These are phyloP conservation scores for Isurus oxyrinchus DNA, from an alignment of 2,113 vertebrate species.

Conservation along the genomic window DNA sequence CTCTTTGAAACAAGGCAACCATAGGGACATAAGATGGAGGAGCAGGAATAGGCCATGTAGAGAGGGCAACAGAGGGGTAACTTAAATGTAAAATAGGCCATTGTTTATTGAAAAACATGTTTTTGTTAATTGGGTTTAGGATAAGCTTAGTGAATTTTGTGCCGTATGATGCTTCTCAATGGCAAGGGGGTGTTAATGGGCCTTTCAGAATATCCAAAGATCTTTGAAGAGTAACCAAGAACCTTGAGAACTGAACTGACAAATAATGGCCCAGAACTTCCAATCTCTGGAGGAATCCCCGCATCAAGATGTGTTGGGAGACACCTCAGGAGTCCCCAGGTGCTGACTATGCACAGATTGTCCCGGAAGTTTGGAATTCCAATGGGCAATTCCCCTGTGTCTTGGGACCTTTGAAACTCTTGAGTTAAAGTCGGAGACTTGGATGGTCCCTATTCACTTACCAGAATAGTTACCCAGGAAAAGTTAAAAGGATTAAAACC, in stretches of 20 bases:
- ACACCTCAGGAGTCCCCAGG: no score
- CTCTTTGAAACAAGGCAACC: background rate
- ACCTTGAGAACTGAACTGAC: background rate
- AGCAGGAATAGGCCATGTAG: background rate
- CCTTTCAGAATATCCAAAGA: background rate
- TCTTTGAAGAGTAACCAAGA: background rate
- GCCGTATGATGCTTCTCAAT: background rate
- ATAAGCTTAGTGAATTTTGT: background rate
- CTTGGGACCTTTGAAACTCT: no score
- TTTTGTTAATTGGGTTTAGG: slow-evolving; percentile 6
- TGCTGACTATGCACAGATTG: no score
- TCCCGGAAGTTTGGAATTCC: no score
- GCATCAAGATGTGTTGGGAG: no score
- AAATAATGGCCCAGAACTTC: no score
- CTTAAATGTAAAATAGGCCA: background rate
- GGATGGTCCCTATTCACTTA: no score
- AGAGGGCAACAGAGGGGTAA: background rate
- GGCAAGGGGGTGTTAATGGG: background rate
- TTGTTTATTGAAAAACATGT: background rate
- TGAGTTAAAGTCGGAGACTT: no score
- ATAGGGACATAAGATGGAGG: background rate
- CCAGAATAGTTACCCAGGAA: no score
- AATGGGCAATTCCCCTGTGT: no score
- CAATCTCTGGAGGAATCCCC: no score
- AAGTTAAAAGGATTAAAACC: no score